Evolutionary conservation across 2,797 vertebrate genomes (phyloP), one percentile per base, ranked within the genome.

Genomic region (Lates japonicus): DNA sequence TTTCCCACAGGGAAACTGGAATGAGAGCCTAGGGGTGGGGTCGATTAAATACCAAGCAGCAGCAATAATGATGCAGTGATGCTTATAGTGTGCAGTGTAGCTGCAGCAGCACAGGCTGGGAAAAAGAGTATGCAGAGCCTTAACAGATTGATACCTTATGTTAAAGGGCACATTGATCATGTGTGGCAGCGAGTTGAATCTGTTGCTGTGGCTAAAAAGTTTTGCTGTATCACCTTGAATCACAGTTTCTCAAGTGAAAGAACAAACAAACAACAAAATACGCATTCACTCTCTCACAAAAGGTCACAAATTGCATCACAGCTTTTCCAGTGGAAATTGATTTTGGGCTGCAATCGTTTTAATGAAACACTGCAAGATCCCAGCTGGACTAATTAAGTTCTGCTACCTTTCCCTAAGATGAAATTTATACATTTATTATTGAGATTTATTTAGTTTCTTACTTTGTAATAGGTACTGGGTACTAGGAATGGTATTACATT

Each of bases 1-100:
- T 44, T 12, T 46, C 62, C 70, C 19, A 5, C 17, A 48, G 61
- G 29, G 72, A 73, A 65, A 37, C 44, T 37, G 20, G 39, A 83
- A 46, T 70, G 51, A 64, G 48, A 37, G 77, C 64, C 72, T 57
- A 0, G 17, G 68, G 61, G 65, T 62, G 22, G 29, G 14, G 52
- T n/a, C 78, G 75, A 85, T 83, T 76, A 73, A 80, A 85, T 51
- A 59, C 33, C 57, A 11, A 42, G 73, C 35, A 65, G 65, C 41
- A 42, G 59, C 51, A 44, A 35, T 6, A 49, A 42, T 54, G 46
- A 73, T 20, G 63, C 49, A 73, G 35, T 62, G 52, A 49, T 68
- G 51, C 44, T 39, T 78, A 20, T 57, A 72, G 33, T 33, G 10
- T 17, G 19, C 58, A 33, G 42, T 64, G 10, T 37, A 66, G 52